Evolutionary conservation across 2,888 invertebrate species (phyloP).

Genomic region (Drosophila dives): DNA sequence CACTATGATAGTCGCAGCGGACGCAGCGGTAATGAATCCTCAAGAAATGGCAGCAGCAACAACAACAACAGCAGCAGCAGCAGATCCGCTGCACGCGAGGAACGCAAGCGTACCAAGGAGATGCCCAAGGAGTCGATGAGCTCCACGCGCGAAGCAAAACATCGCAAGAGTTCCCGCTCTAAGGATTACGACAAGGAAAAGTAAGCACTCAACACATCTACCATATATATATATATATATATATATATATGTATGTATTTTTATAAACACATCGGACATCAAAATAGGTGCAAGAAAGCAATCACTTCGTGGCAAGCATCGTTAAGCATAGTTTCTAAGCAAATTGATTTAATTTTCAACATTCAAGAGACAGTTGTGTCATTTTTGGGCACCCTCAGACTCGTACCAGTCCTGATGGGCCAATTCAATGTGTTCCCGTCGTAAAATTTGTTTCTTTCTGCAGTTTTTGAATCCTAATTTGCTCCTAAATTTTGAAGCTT

Average conservation of each 20-base stretch:
- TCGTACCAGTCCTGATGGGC: too few species aligned
- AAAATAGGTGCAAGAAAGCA: neutral
- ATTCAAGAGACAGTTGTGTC: too few species aligned
- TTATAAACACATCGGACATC: neutral
- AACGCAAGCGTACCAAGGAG: constrained; percentile 73
- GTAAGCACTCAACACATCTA: constrained; percentile 57
- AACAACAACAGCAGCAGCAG: constrained; percentile 46
- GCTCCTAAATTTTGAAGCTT: too few species aligned
- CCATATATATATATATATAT: neutral
- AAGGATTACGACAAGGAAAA: constrained; percentile 81
- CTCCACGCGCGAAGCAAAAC: constrained; percentile 80
- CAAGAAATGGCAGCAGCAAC: constrained; percentile 69
- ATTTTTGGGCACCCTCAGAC: too few species aligned
- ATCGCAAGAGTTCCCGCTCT: constrained; percentile 78
- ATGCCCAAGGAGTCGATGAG: constrained; percentile 42
- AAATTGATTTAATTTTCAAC: too few species aligned
- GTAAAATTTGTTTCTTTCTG: too few species aligned
- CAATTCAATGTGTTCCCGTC: too few species aligned
- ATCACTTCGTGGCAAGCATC: neutral
- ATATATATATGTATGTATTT: too few species aligned
- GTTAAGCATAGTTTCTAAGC: neutral
- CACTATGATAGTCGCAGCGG: constrained; percentile 63
- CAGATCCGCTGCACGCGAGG: constrained; percentile 67
- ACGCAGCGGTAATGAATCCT: constrained; percentile 48
- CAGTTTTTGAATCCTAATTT: too few species aligned